Conservation (phyloP, 2,888 invertebrate species). For the Stenichneumon culpator region DNA sequence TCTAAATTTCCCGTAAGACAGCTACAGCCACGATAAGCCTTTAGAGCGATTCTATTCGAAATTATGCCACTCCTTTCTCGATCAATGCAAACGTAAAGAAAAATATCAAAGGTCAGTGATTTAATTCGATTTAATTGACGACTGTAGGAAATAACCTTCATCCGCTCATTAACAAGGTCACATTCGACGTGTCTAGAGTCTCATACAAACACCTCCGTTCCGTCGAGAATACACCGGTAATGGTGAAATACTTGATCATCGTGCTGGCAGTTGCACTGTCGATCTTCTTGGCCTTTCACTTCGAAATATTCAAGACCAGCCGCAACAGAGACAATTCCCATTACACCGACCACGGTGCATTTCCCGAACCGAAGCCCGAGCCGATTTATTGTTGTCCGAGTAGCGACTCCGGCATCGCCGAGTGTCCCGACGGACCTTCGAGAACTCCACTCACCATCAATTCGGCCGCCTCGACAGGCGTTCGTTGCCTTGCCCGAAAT, state of each 20-base stretch:
- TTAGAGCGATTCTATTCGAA: neutral
- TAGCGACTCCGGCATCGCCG: conserved; percentile 18
- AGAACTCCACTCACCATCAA: conserved; percentile 5
- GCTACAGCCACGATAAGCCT: neutral
- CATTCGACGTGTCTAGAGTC: neutral
- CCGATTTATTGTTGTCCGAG: neutral
- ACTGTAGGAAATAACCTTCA: conserved; percentile 1
- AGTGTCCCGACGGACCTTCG: neutral
- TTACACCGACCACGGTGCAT: neutral
- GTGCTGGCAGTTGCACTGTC: conserved; percentile 50
- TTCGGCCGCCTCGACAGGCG: neutral
- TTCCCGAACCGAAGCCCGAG: neutral
- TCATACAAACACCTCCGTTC: neutral
- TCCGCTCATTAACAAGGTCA: neutral
- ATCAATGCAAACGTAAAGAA: neutral
- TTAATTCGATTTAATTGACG: neutral
- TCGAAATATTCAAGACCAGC: conserved; percentile 41
- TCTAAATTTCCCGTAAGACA: conserved; percentile 42
- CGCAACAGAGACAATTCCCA: conserved; percentile 19
- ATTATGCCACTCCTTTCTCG: neutral
- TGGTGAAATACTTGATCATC: conserved; percentile 58
- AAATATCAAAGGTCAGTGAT: conserved; percentile 17
- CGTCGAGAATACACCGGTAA: conserved; percentile 26
- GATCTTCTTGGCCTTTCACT: conserved; percentile 54
- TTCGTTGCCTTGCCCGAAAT: neutral